Conservation (phyloP, 2,888 invertebrate genomes). For the Drosophila mimetica region DNA sequence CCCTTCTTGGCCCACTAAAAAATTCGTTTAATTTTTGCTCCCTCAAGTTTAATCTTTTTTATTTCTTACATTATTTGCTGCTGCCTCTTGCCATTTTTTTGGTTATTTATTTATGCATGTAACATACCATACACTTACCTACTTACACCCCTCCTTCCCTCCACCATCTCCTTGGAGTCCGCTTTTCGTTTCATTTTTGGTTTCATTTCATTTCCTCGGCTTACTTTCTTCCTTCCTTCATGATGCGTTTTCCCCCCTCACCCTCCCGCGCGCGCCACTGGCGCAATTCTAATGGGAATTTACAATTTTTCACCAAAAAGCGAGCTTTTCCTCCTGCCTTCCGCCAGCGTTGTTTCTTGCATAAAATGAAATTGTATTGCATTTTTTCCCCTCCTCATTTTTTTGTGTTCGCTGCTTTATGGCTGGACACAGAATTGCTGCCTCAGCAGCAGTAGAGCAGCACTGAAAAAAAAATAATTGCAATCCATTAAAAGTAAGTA, state of each 20-base stretch:
- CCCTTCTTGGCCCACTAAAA: not conserved
- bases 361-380: conserved; percentile 78
- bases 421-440: conserved; percentile 74
- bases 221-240: conserved; percentile 36
- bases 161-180: conserved; percentile 26
- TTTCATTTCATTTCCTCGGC: conserved; percentile 71
- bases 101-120: conserved; percentile 60
- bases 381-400: conserved; percentile 26
- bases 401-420: conserved; percentile 63
- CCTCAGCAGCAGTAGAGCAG: conserved; percentile 65
- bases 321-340: conserved; percentile 19
- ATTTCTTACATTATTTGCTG: conserved; percentile 4
- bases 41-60: conserved; percentile 22
- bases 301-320: conserved; percentile 77
- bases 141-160: conserved; percentile 61
- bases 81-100: conserved; percentile 35
- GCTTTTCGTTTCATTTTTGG: conserved; percentile 57
- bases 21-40: not conserved
- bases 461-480: conserved; percentile 9
- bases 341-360: conserved; percentile 69
- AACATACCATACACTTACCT: conserved; percentile 63
- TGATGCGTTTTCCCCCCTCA: conserved; percentile 26
- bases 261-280: conserved; percentile 10
- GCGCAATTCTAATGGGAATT: conserved; percentile 79
- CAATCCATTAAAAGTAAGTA: not conserved